Evolutionary conservation across 2,113 vertebrate species (phyloP), one percentile per base, ranked within the genome.

Genomic region (Cranoglanis bouderius): DNA sequence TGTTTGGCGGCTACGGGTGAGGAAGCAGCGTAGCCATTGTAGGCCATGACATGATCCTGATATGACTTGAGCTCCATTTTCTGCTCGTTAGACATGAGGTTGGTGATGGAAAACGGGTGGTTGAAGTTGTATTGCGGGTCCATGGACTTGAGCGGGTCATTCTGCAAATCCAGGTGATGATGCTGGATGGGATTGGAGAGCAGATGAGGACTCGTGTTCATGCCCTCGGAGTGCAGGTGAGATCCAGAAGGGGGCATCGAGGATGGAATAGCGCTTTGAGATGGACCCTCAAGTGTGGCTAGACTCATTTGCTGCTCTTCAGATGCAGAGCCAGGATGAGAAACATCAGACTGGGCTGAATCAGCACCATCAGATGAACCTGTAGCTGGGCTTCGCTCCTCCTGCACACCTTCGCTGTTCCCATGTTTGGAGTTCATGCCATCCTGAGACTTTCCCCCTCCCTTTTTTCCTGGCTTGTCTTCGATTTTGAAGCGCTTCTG

Each of bases 401-500:
- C 95, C 19, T 88, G 89, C 82, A 95, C 77, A 75, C 90, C 91
- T 9, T 96, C 95, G 0, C 92, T 16, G 40, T 94, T 94, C 59
- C 92, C 91, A 26, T 93, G 92, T 84, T 96, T 96, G 3, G 89
- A 89, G 0, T 81, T 88, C 3, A 92, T 86, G 0, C 78, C 92
- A 6, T 95, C 96, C 92, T 95, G 95, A 90, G 85, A 26, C 86
- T 93, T 91, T 0, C 86, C 90, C 0, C 89, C 63, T 0, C 93
- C 93, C 88, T 97, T 96, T 90, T 96, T 97, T 0, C 92, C 91
- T 5, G 89, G 49, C 91, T 97, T 97, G 35, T 98, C 97, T 89
- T 97, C 97, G 5, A 98, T 95, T 94, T 98, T 98, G 95, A 98
- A 98, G 82, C 97, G 96, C 88, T 98, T 98, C 95, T 98, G 97